Percentiles rank a stretch among this genome's conserved stretches.
These are phyloP conservation scores for Muraenolepis orangiensis DNA, from an alignment of 2,797 vertebrate species.

Conservation along the genomic window DNA sequence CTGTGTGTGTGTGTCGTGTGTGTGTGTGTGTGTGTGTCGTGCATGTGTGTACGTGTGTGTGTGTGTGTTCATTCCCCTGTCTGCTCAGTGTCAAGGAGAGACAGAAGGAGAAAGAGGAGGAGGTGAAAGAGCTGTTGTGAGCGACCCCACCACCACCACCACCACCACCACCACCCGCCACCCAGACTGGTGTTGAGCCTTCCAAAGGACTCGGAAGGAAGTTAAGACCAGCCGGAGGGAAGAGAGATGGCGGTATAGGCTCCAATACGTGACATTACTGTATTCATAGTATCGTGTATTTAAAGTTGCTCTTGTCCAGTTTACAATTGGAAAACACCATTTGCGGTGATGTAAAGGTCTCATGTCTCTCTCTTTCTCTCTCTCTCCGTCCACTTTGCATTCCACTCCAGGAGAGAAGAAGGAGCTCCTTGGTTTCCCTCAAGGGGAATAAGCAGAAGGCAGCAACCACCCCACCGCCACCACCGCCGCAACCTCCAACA, in stretches of 20 bases:
- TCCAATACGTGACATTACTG: not conserved
- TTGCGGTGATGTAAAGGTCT: not conserved
- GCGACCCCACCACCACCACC: no score
- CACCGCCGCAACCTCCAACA: no score
- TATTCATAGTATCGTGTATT: no score
- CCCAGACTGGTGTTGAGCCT: no score
- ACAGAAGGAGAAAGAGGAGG: no score
- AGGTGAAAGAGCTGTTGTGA: not conserved
- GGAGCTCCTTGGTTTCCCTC: not conserved
- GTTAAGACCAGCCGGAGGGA: not conserved
- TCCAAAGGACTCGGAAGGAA: not conserved
- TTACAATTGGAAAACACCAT: not conserved
- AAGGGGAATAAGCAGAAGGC: not conserved
- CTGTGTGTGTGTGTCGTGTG: no score
- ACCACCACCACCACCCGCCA: no score
- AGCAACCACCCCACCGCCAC: not conserved
- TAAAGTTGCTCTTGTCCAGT: not conserved
- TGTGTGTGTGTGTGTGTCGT: no score
- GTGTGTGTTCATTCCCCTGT: not conserved
- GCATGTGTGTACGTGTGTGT: no score
- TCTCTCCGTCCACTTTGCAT: not conserved
- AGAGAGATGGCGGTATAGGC: not conserved
- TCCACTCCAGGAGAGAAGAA: not conserved
- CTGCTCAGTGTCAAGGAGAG: not conserved
- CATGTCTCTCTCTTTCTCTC: no score